A percentile compares a stretch with the other conserved stretches of the same genome.
Evolutionary conservation across 2,797 vertebrate species (phyloP).

Genomic region (Ctenopoma multispine): DNA sequence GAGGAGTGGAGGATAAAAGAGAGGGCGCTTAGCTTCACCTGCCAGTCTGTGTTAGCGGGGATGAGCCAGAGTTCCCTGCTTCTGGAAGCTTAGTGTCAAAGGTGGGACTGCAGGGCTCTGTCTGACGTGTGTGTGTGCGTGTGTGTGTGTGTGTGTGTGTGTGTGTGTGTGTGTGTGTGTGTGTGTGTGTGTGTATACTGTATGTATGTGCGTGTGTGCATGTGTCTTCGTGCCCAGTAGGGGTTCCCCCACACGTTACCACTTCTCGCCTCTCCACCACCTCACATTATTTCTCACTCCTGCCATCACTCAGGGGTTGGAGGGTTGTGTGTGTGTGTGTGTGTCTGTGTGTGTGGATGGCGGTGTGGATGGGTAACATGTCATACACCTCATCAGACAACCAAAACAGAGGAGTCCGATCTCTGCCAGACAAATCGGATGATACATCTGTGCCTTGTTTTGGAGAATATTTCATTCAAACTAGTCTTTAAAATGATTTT

Average conservation of each 20-base stretch:
- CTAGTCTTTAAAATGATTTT: neutral
- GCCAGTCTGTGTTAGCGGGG: constrained; percentile 83
- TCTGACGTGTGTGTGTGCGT: constrained; percentile 58
- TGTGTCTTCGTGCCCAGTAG: constrained; percentile 72
- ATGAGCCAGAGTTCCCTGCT: constrained; percentile 77
- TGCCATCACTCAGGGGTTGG: constrained; percentile 45
- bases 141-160: constrained; percentile 2
- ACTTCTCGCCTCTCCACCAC: constrained; percentile 53
- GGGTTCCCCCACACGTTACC: constrained; percentile 70
- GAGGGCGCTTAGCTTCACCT: constrained; percentile 85
- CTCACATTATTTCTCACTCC: constrained; percentile 55
- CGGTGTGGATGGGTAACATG: constrained; percentile 14
- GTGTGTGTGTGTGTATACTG: constrained; percentile 32
- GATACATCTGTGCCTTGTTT: constrained; percentile 35
- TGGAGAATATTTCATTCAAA: constrained; percentile 1
- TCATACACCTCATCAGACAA: constrained; percentile 36
- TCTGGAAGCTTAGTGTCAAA: constrained; percentile 84
- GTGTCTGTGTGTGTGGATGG: constrained; percentile 19
- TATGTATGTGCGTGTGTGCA: constrained; percentile 29
- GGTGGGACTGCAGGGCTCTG: constrained; percentile 77
- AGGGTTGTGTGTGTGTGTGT: constrained; percentile 10
- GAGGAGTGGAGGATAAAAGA: constrained; percentile 67
- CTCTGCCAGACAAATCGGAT: constrained; percentile 47
- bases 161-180: constrained; percentile 31
- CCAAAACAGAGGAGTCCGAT: constrained; percentile 40